Conservation (phyloP, 2,113 vertebrate genomes). For the Vidua macroura region DNA sequence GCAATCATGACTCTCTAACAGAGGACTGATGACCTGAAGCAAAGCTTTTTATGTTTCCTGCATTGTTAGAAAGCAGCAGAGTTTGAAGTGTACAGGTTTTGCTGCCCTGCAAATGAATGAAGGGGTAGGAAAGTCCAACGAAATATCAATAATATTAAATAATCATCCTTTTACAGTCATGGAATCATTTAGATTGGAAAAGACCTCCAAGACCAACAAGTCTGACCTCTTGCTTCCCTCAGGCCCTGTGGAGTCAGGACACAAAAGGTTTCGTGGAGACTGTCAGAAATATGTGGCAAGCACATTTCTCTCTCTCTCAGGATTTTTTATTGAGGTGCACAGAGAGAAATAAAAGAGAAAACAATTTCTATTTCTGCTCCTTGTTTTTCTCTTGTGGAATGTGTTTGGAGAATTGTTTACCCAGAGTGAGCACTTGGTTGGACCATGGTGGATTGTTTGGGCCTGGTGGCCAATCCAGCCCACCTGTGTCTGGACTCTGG, state of each 20-base stretch:
- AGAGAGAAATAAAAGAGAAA: too few species aligned
- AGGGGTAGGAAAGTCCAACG: neutral
- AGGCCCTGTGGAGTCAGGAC: neutral
- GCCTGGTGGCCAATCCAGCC: too few species aligned
- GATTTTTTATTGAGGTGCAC: too few species aligned
- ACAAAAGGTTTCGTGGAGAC: neutral
- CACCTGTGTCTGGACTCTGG: too few species aligned
- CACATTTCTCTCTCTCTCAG: too few species aligned
- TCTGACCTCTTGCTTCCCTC: neutral
- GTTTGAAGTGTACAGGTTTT: neutral
- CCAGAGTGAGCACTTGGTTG: too few species aligned
- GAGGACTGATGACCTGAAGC: neutral
- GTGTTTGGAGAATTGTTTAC: too few species aligned
- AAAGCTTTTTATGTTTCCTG: neutral
- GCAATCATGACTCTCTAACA: neutral
- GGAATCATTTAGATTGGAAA: neutral
- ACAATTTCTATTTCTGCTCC: too few species aligned
- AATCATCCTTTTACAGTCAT: neutral
- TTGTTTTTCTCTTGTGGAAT: too few species aligned
- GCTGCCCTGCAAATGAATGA: neutral
- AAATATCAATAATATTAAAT: neutral
- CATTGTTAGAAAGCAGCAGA: neutral
- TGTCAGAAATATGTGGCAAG: neutral
- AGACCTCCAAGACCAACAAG: neutral
- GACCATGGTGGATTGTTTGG: too few species aligned